Conservation (phyloP, 2,113 vertebrate species). For the Cyprinodon tularosa region DNA sequence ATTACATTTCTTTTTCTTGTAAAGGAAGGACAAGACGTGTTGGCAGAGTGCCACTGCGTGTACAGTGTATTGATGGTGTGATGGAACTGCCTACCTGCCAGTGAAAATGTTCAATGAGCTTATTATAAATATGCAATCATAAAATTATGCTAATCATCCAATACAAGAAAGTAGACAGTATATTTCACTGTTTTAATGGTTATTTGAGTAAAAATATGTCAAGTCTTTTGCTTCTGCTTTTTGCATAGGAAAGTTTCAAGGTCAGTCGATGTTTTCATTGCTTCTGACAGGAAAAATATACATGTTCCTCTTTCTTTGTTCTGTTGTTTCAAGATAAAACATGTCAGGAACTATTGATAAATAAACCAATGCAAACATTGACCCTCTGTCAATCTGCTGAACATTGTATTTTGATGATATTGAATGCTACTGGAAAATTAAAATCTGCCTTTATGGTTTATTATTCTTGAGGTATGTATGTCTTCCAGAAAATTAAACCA, state of each 20-base stretch:
- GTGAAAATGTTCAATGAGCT: not conserved
- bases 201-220: not conserved
- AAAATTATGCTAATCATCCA: not conserved
- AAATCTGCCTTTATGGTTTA: too few relatives aligned
- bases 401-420: not conserved
- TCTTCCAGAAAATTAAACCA: too few relatives aligned
- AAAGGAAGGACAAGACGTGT: fast-evolving
- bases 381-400: not conserved
- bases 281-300: too few relatives aligned
- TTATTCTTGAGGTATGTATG: too few relatives aligned
- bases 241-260: too few relatives aligned
- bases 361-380: too few relatives aligned
- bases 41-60: fast-evolving
- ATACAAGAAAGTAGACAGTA: not conserved
- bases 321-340: too few relatives aligned
- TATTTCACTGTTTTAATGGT: not conserved
- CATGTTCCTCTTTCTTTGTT: too few relatives aligned
- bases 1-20: conserved; percentile 23
- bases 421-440: not conserved
- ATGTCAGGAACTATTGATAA: too few relatives aligned
- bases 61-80: conserved; percentile 27
- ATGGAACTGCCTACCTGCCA: conserved; percentile 3
- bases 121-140: not conserved
- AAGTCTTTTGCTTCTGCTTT: too few relatives aligned
- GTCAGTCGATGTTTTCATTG: too few relatives aligned